A percentile compares a stretch with the other conserved stretches of the same genome.
phyloP scores from a whole-genome alignment of 2,888 invertebrate genomes.

The Nemoura dubitans region DNA sequence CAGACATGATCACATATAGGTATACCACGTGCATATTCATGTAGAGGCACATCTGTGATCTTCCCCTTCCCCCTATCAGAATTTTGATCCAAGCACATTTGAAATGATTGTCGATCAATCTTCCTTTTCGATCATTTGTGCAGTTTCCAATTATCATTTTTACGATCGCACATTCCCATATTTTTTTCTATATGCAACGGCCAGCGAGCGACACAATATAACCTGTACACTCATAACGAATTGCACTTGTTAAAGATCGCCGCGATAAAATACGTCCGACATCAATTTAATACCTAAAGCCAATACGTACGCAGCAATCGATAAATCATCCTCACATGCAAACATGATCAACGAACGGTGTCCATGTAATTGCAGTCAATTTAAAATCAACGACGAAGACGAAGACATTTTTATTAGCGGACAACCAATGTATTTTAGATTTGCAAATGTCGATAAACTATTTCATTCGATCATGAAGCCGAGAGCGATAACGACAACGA shows the following conservation, averaged over 20 bases:
- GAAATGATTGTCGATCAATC: not conserved
- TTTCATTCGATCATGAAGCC: no score
- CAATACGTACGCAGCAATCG: not conserved
- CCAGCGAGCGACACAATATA: not conserved
- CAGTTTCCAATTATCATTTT: no score
- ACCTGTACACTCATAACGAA: not conserved
- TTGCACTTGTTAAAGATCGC: not conserved
- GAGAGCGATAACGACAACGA: no score
- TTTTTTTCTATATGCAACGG: no score
- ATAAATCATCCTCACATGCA: not conserved
- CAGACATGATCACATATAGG: no score
- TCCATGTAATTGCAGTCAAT: not conserved
- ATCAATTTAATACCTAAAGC: not conserved
- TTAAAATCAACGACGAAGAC: not conserved
- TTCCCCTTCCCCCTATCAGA: no score
- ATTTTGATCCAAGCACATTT: no score
- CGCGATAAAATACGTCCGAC: not conserved
- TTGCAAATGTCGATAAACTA: no score
- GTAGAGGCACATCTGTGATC: no score
- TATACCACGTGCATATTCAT: no score
- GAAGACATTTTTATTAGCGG: not conserved
- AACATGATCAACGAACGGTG: not conserved
- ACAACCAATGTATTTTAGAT: not conserved
- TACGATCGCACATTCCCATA: no score
- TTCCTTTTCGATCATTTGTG: not conserved